Base-by-base conservation (phyloP, 2,888 invertebrate genomes). In the Argyresthia albistria region DNA sequence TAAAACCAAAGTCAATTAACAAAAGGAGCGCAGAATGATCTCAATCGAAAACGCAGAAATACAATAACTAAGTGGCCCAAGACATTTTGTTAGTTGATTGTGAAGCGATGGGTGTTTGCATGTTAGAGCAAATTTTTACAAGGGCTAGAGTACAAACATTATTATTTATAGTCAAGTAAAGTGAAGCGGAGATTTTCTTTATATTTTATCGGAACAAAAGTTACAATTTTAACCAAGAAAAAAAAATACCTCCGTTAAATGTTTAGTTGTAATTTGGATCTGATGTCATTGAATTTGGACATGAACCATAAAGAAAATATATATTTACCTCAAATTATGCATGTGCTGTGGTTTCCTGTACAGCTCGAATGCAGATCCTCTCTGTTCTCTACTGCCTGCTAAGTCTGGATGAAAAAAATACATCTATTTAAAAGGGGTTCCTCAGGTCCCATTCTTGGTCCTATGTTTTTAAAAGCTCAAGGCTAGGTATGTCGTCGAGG, bases 311-410 rank as follows among this genome's bases (percentile, higher is more conserved):
- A 25, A 14, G 35, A 36, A 47, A 11, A 14, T 7, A 37, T 39
- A 39, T 36, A 14, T 81, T 87, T 89, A 94, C 94, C 94, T 93
- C 78, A 94, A 80, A 69, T 93, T 94, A 76, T 94, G 93, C 89
- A 94, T 93, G 76, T 92, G 92, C 69, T 95, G 91, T 9, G 97
- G 97, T 80, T 97, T 97, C 60, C 96, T 92, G 76, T 97, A 97
- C 57, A 97, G 88, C 79, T 97, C 97, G 75, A 97, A 97, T n/a
- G 97, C 97, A 58, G 97, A 97, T 35, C 97, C 97, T 53, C 97
- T 89, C 69, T 97, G 96, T 71, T 97, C 97, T 64, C 95, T 90
- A 66, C 96, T 94, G 50, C 96, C 96, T 52, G 95, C 95, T 70
- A 97, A 86, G 76, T 91, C 91, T 78, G 70, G 10, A 35, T 8